Base-by-base conservation (phyloP, 2,888 invertebrate species). In the Pollenia amentaria region DNA sequence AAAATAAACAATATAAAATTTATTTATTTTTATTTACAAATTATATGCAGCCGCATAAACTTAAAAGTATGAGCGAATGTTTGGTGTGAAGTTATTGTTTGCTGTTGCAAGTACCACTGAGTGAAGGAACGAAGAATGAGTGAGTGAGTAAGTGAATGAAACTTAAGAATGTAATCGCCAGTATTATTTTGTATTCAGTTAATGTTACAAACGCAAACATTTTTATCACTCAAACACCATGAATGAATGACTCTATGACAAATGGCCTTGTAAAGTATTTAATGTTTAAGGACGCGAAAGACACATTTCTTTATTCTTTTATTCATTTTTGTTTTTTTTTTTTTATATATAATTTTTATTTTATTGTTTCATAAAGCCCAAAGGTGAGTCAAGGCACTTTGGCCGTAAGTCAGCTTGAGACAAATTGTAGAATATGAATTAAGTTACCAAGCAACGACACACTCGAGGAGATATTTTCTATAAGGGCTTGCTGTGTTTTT, bases 251-350 rank as follows among this genome's bases (percentile, higher is more conserved):
- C 67, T 84, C 53, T 62, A 60, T 73, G 73, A 84, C 78, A 79
- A 84, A 84, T 84, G 84, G 73, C 78, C 84, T 84, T 84, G 84
- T 78, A 76, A 82, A 76, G 53, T 62, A 82, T 82, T 82, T 76
- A 82, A 82, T 76, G 75, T 69, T 82, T 82, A 82, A 76, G 82
- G 82, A 82, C 76, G 76, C 75, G 21, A 69, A 73, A 69, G 69
- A 69, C 80, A 80, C 38, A 69, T 62, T 76, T 76, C 64, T 75
- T 57, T 65, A 40, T 73, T 73, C 18, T 48, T 81, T 67, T 81
- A 21, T 65, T 73, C 12, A 40, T 21, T 62, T 40, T 70, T 70
- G 2, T 29, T 29, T 29, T 29, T 29, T 29, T 29, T 29, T 29
- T 29, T 1, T 29, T 29, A n/a, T n/a, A n/a, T 29, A 29, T 29